Evolutionary conservation across 2,797 vertebrate species (phyloP).

Genomic region (Amazona finschi): DNA sequence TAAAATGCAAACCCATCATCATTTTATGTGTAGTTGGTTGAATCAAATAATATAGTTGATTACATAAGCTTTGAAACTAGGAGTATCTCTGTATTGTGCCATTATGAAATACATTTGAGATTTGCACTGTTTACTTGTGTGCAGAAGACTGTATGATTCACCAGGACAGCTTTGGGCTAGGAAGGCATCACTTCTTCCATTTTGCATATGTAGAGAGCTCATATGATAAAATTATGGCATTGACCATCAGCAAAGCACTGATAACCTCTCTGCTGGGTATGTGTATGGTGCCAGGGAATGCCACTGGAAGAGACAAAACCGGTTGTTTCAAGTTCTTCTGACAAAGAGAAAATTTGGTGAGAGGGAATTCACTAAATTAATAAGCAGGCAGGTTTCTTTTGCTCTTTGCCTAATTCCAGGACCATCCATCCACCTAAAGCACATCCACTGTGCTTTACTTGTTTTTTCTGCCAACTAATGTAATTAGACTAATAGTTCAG

Average conservation of each 20-base stretch:
- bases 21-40: not conserved
- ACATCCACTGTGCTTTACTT: not conserved
- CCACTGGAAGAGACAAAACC: not conserved
- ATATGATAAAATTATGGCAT: not conserved
- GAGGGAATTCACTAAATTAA: not conserved
- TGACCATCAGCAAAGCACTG: not conserved
- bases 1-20: not conserved
- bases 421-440: not conserved
- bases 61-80: not conserved
- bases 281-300: not conserved
- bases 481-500: not conserved
- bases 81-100: not conserved
- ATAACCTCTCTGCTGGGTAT: not conserved
- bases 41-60: not conserved
- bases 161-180: not conserved
- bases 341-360: not conserved
- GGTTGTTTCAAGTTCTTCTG: not conserved
- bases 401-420: not conserved
- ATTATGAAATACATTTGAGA: not conserved
- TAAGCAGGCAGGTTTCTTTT: not conserved
- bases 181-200: not conserved
- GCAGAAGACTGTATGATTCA: not conserved
- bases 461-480: not conserved
- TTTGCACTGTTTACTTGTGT: not conserved
- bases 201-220: not conserved